Conservation (phyloP, 2,888 invertebrate species). For the Strigamia crassipes region DNA sequence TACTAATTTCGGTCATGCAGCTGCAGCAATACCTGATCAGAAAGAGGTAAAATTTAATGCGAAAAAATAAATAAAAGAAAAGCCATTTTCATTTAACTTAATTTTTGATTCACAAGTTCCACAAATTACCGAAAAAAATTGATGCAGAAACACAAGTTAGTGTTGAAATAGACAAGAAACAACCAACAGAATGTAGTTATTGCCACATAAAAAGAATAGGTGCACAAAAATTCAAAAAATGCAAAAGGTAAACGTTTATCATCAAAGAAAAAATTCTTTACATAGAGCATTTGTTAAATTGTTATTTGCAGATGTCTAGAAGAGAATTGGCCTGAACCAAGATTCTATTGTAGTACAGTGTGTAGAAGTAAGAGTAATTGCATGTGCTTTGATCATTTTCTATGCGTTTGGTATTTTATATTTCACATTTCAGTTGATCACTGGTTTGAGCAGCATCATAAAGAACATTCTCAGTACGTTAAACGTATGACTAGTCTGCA, state of each 20-base stretch:
- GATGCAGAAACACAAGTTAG: conserved; percentile 1
- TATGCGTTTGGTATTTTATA: not conserved
- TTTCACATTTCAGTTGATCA: not conserved
- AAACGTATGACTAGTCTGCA: not conserved
- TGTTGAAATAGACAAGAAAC: not conserved
- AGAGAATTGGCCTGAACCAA: not conserved
- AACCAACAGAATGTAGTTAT: not conserved
- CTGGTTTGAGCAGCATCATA: not conserved
- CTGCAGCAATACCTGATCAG: not conserved
- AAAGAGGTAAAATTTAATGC: not conserved
- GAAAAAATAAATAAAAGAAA: not conserved
- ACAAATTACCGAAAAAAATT: not conserved
- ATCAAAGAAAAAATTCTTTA: no score
- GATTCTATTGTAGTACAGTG: not conserved
- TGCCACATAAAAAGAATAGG: not conserved
- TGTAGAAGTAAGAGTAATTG: not conserved
- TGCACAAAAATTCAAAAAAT: not conserved
- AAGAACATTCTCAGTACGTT: not conserved
- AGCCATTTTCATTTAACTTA: not conserved
- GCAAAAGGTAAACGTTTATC: not conserved
- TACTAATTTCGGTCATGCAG: not conserved
- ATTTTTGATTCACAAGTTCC: not conserved
- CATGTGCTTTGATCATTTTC: not conserved
- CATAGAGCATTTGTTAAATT: no score
- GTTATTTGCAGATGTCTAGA: not conserved